Conservation (phyloP, 2,797 vertebrate genomes). For the Rhabdophis nuchalis region DNA sequence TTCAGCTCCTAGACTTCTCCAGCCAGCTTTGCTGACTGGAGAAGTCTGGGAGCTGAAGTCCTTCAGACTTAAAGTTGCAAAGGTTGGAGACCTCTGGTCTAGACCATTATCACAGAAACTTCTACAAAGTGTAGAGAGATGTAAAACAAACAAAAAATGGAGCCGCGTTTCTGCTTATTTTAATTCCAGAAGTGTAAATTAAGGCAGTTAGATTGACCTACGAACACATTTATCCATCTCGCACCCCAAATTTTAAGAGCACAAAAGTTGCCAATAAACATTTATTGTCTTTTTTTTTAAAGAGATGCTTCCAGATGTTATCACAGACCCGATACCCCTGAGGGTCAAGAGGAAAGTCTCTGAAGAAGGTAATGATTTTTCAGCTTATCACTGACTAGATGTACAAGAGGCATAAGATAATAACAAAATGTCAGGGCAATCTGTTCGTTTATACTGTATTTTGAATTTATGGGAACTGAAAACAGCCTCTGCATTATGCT, state of each 20-base stretch:
- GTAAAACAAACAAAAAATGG: background rate
- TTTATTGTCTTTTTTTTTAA: slow-evolving; percentile 44
- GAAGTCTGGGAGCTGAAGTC: too few species aligned
- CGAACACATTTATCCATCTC: background rate
- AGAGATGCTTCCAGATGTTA: slow-evolving; percentile 60
- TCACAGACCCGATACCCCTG: slow-evolving; percentile 44
- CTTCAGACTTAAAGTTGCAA: too few species aligned
- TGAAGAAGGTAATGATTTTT: slow-evolving; percentile 55
- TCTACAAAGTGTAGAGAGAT: background rate
- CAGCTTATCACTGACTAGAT: background rate
- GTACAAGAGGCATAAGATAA: background rate
- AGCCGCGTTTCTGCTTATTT: background rate
- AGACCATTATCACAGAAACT: background rate
- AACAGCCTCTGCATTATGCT: background rate
- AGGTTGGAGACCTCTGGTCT: too few species aligned
- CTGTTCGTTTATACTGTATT: too few species aligned
- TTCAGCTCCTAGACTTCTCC: too few species aligned
- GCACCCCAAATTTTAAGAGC: background rate
- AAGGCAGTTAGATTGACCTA: background rate
- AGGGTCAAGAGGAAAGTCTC: slow-evolving; percentile 63
- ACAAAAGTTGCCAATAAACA: slow-evolving; percentile 27
- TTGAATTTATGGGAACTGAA: background rate
- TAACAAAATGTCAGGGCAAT: background rate
- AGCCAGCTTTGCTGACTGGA: too few species aligned
- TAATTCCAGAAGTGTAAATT: background rate